Evolutionary conservation across 1,140 invertebrate species (phyloP), one percentile per base, ranked within the genome.

Genomic region (Drosophila jambulina): DNA sequence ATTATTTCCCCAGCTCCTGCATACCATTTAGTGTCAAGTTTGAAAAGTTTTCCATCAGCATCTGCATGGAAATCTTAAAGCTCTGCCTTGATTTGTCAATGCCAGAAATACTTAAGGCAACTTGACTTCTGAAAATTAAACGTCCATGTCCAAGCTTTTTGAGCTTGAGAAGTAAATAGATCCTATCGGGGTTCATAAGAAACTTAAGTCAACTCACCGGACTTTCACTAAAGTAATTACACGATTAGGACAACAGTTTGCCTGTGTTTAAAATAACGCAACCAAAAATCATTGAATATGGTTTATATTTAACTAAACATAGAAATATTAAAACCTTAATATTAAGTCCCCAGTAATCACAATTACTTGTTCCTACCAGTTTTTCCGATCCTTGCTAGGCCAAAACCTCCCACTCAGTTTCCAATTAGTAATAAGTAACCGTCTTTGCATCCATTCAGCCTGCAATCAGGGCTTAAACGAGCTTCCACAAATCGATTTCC

Each of bases 1-100:
- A 83, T 87, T 83, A 77, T 68, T 62, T 69, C 46, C 62, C 70
- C 46, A 19, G 71, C 57, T 69, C 61, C 65, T 62, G 40, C 48
- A 49, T 43, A 32, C 46, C 69, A 72, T 71, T 72, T 72, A 72
- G 65, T 71, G 69, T 72, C 36, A 59, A 59, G 43, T 72, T 72
- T 29, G 32, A 34, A 40, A 72, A 58, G 34, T 49, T 59, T 59
- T 72, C 25, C 43, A 42, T 42, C 34, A 27, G 36, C 34, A 72
- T 71, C 34, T 71, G 53, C 43, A 36, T 71, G 40, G 25, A 49
- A 62, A 29, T 53, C 49, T 71, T 75, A 57, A 82, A 78, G 27
- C 64, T 32, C 13, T 48, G 42, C 49, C 46, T 63, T 40, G 21
- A 46, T 63, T 78, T 82, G 53, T 70, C 43, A 57, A 54, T 65